Evolutionary conservation across 2,113 vertebrate genomes (phyloP).

Genomic region (Gadus macrocephalus): DNA sequence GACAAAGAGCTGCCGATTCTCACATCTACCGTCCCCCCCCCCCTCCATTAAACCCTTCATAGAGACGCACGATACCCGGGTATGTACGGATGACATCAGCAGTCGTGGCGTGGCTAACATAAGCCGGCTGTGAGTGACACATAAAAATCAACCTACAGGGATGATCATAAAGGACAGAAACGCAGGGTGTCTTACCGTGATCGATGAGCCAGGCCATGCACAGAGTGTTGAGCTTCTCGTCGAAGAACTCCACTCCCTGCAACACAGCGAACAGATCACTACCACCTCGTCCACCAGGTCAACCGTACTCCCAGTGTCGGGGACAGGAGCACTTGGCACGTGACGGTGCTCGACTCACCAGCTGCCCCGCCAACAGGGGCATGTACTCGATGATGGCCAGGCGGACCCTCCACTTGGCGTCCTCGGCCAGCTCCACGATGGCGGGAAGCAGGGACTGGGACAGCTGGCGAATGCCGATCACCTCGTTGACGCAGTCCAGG

Average conservation of each 20-base stretch:
- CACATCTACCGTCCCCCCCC: slow-evolving; percentile 17
- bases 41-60: no score
- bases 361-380: slow-evolving; percentile 86
- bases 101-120: no score
- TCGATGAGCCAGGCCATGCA: slow-evolving; percentile 96
- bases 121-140: no score
- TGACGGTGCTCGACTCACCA: slow-evolving; percentile 70
- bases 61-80: no score
- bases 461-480: slow-evolving; percentile 86
- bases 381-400: slow-evolving; percentile 90
- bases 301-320: background rate
- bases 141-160: no score
- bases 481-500: slow-evolving; percentile 88
- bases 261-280: slow-evolving; percentile 25
- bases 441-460: slow-evolving; percentile 87
- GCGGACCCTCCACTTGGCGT: slow-evolving; percentile 88
- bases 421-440: slow-evolving; percentile 87
- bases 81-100: no score
- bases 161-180: background rate
- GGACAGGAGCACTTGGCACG: no score
- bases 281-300: background rate
- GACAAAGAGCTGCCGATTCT: slow-evolving; percentile 25
- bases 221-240: slow-evolving; percentile 89
- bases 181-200: slow-evolving; percentile 74
- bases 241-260: slow-evolving; percentile 90